Conservation (phyloP, 1,140 invertebrate species). For the Onthophagus taurus region DNA sequence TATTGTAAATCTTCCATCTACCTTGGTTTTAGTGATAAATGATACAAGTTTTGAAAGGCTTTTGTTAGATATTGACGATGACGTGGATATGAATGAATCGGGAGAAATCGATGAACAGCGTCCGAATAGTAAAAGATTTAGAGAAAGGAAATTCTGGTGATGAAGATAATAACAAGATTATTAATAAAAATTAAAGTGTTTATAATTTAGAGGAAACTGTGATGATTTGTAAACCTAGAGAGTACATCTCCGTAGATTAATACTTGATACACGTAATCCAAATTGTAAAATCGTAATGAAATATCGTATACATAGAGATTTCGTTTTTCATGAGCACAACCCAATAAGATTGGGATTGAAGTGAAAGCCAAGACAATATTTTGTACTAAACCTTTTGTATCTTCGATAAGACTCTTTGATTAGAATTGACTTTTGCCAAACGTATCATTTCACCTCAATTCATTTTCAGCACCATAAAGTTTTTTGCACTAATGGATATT, state of each 20-base stretch:
- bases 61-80: no score
- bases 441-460: conserved; percentile 76
- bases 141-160: conserved; percentile 58
- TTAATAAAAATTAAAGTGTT: conserved; percentile 48
- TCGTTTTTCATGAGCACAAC: conserved; percentile 75
- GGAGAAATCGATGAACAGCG: no score
- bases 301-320: conserved; percentile 76
- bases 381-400: conserved; percentile 72
- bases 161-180: conserved; percentile 52
- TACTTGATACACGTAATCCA: conserved; percentile 34
- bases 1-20: conserved; percentile 44
- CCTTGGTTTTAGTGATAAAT: conserved; percentile 52
- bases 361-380: conserved; percentile 85
- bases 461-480: no score
- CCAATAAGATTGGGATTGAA: conserved; percentile 64
- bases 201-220: conserved; percentile 5
- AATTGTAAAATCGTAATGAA: conserved; percentile 46
- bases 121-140: conserved; percentile 69
- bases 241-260: no score
- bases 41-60: no score
- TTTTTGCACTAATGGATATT: no score
- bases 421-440: conserved; percentile 65
- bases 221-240: no score
- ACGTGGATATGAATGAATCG: no score
- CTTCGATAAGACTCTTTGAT: conserved; percentile 76